Evolutionary conservation across 2,797 vertebrate genomes (phyloP).

Genomic region (Lutjanus campechanus): DNA sequence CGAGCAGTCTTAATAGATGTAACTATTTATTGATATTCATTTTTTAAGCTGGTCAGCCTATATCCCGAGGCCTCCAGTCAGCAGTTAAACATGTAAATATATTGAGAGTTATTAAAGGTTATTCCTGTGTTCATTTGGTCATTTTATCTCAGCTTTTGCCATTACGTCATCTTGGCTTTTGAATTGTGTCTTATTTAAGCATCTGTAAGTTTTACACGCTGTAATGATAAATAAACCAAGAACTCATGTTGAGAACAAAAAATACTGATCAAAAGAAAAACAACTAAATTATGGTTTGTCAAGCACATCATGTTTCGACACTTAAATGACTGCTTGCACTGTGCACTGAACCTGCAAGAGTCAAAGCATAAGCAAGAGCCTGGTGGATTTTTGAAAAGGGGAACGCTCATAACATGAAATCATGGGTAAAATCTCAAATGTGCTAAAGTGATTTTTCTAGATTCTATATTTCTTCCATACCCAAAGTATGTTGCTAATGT

Average conservation of each 20-base stretch:
- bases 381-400: constrained; percentile 15
- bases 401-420: constrained; percentile 26
- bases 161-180: neutral
- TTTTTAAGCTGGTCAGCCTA: no score
- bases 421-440: constrained; percentile 11
- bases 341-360: constrained; percentile 16
- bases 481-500: constrained; percentile 27
- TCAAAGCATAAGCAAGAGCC: constrained; percentile 13
- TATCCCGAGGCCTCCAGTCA: no score
- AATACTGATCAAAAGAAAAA: constrained; percentile 20
- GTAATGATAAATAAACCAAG: neutral
- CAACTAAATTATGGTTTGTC: constrained; percentile 23
- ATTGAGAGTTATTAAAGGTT: no score
- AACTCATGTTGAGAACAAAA: constrained; percentile 11
- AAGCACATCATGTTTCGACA: constrained; percentile 38
- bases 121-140: neutral
- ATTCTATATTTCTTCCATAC: neutral
- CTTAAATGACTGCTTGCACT: constrained; percentile 31
- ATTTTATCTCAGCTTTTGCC: neutral
- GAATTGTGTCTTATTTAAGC: neutral
- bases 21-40: no score
- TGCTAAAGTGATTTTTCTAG: constrained; percentile 4
- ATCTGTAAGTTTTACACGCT: neutral
- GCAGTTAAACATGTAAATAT: no score
- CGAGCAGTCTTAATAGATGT: no score